Conservation (phyloP, 2,797 vertebrate genomes). For the Lepus townsendii region DNA sequence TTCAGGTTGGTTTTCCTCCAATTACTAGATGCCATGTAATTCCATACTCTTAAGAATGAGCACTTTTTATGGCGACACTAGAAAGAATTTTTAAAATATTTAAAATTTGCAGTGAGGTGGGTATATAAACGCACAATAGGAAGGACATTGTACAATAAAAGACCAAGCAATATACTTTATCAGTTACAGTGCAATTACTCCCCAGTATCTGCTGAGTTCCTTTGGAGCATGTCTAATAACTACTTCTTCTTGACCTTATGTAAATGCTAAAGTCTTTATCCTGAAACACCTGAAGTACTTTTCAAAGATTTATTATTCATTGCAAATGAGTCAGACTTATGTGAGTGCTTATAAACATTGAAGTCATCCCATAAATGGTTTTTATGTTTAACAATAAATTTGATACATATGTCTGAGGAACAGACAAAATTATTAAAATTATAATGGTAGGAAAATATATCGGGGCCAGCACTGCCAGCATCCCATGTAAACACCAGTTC, state of each 20-base stretch:
- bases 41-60: not conserved
- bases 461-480: too few relatives aligned
- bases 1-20: constrained; percentile 21
- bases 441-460: not conserved
- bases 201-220: not conserved
- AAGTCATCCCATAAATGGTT: not conserved
- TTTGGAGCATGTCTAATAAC: not conserved
- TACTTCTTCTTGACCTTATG: not conserved
- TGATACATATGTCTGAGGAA: not conserved
- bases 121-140: not conserved
- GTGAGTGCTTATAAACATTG: not conserved
- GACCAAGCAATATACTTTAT: constrained; percentile 14
- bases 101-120: not conserved
- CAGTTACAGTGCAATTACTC: constrained; percentile 19
- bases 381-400: not conserved
- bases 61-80: not conserved
- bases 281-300: constrained; percentile 28
- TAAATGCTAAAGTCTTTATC: constrained; percentile 48
- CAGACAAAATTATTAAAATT: constrained; percentile 11
- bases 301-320: not conserved
- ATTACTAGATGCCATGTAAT: not conserved
- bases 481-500: too few relatives aligned
- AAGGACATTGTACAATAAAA: not conserved
- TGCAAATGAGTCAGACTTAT: not conserved
- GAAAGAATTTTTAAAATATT: not conserved